phyloP scores from a whole-genome alignment of 35 echinoderm and acorn worm genomes.

The Lytechinus variegatus region DNA sequence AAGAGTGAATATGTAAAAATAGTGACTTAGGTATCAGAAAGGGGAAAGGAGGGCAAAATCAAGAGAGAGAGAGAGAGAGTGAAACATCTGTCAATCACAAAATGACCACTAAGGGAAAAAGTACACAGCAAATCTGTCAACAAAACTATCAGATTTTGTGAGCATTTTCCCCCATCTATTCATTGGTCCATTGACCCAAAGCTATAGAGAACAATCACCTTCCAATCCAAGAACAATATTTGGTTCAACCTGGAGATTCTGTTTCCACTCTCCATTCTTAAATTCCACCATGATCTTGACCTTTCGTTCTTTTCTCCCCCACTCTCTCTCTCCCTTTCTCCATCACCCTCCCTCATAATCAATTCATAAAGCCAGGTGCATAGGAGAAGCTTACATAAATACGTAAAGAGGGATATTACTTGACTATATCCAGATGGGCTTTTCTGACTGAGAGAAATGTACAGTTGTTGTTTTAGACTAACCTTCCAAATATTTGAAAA shows the following conservation, averaged over 20 bases:
- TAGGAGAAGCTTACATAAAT: neutral
- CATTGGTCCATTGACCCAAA: neutral
- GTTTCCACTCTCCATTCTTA: neutral
- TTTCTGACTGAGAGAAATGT: neutral
- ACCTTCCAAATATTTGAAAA: neutral
- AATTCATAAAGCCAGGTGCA: neutral
- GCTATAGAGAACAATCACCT: neutral
- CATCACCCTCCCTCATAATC: neutral
- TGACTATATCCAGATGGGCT: neutral
- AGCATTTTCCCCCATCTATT: neutral
- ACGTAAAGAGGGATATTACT: neutral
- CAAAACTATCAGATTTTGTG: conserved; percentile 33
- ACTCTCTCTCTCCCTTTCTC: neutral
- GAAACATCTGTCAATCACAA: conserved; percentile 11
- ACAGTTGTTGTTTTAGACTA: neutral
- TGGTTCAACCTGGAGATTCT: neutral
- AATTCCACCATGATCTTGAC: neutral
- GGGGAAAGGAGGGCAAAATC: neutral
- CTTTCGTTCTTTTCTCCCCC: neutral
- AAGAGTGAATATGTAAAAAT: no score
- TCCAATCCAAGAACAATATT: neutral
- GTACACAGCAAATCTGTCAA: neutral
- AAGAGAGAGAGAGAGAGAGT: neutral
- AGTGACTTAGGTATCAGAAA: neutral
- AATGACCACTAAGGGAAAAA: conserved; percentile 19